Base-by-base conservation (phyloP, 2,113 vertebrate species). In the Terrapene triunguis region DNA sequence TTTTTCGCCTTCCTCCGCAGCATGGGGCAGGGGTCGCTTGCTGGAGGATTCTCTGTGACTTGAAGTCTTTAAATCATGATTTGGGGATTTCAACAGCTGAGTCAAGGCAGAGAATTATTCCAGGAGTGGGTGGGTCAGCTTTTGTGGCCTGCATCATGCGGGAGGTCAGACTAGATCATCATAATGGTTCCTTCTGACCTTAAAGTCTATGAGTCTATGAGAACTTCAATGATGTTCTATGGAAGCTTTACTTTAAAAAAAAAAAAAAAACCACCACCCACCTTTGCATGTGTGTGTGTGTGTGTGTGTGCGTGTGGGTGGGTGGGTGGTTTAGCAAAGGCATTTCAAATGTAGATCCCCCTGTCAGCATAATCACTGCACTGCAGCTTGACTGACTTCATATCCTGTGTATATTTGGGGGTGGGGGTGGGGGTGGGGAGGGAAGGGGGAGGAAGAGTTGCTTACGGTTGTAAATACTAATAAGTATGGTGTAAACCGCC, bases 401-500 rank as follows among this genome's bases (percentile, higher is more conserved):
- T 44, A 53, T 48, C 29, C 25, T 50, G 12, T 50, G 8, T 44
- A 69, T 35, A 80, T 90, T 92, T 95, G 81, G 87, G 69, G 16
- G 21, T 10, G 81, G 85, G n/a, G n/a, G n/a, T n/a, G n/a, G n/a
- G 69, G 16, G 16, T 10, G n/a, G 3, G 10, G 24, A 82, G 86
- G 92, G 85, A 54, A 48, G 59, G 74, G 87, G 92, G 83, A 54
- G 44, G 62, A 93, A 91, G 57, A 47, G 4, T 24, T 85, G 6
- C 3, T 80, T 57, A 80, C 55, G 17, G 4, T 10, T 93, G 89
- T 90, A 84, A 89, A 89, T 62, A 92, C 82, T 91, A 93, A 90
- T 85, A 90, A 86, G 8, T 17, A 10, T 69, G 44, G 27, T 4
- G 87, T 82, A 53, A 93, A 84, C 80, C 53, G 91, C 69, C 38